Evolutionary conservation across 2,113 vertebrate genomes (phyloP).

Genomic region (Synodontis membranacea): DNA sequence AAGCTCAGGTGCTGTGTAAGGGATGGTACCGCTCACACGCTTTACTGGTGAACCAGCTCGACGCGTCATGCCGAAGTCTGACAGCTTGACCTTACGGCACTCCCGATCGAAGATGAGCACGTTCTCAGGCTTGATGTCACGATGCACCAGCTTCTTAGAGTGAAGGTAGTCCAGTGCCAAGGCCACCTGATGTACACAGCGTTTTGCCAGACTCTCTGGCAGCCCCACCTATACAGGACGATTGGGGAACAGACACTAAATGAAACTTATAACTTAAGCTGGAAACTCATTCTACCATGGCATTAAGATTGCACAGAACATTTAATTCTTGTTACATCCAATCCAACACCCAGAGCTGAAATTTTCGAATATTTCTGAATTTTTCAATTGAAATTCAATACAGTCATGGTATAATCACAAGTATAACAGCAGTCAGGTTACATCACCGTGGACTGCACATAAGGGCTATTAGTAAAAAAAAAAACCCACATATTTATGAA

Average conservation of each 20-base stretch:
- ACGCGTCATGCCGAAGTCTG: constrained; percentile 80
- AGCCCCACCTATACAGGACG: constrained; percentile 71
- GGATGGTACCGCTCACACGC: constrained; percentile 79
- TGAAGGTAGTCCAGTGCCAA: constrained; percentile 79
- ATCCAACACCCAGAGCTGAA: constrained; percentile 12
- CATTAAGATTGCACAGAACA: constrained; percentile 30
- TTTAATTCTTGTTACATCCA: constrained; percentile 17
- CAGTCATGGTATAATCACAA: not conserved
- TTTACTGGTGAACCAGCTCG: constrained; percentile 75
- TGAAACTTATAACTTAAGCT: not conserved
- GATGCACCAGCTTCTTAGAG: constrained; percentile 76
- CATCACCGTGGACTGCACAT: not conserved
- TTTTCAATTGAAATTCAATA: not conserved
- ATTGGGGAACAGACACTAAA: not conserved
- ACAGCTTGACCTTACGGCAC: constrained; percentile 79
- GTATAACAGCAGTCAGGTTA: not conserved
- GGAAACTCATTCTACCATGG: not conserved
- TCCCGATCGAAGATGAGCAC: constrained; percentile 81
- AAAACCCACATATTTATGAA: not conserved
- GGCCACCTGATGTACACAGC: constrained; percentile 79
- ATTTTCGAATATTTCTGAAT: constrained; percentile 24
- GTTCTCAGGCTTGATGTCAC: constrained; percentile 82
- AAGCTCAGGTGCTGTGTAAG: constrained; percentile 80
- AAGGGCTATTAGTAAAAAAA: not conserved
- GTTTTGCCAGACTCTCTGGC: constrained; percentile 73